phyloP scores from a whole-genome alignment of 2,888 invertebrate genomes.

The Pseudococcus viburni region DNA sequence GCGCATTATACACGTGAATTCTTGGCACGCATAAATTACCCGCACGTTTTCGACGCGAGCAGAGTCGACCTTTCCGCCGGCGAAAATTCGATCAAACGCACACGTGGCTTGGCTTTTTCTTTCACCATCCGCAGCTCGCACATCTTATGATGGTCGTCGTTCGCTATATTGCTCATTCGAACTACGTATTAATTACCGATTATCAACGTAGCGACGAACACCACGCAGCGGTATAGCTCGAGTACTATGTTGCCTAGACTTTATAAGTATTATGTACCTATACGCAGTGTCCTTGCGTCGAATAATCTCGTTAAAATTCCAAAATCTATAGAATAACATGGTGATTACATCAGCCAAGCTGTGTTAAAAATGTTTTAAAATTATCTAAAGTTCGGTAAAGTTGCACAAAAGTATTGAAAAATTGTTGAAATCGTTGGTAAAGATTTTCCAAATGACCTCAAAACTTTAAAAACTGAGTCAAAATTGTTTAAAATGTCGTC shows the following conservation, averaged over 20 bases:
- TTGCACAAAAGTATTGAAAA: too few relatives aligned
- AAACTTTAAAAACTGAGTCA: too few relatives aligned
- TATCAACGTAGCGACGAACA: neutral
- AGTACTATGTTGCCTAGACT: neutral
- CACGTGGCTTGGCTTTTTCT: constrained; percentile 6
- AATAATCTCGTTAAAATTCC: neutral
- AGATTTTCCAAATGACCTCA: too few relatives aligned
- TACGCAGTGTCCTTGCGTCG: neutral
- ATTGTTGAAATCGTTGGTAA: too few relatives aligned
- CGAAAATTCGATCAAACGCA: constrained; percentile 14
- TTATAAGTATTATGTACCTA: neutral
- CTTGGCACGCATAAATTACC: constrained; percentile 44
- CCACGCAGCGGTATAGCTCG: neutral
- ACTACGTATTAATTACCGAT: constrained; percentile 24
- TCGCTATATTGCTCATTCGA: neutral
- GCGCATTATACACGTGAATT: constrained; percentile 45
- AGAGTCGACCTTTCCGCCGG: neutral
- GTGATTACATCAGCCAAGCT: too few relatives aligned
- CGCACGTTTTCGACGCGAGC: neutral
- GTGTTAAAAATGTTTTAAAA: too few relatives aligned
- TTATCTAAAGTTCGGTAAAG: too few relatives aligned
- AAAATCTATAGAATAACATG: neutral
- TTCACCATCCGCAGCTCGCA: neutral
- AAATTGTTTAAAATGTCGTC: too few relatives aligned
- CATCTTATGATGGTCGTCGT: neutral